These are phyloP conservation scores for Drosophila nebulosa DNA, from an alignment of 1,140 invertebrate species.

Conservation along the genomic window DNA sequence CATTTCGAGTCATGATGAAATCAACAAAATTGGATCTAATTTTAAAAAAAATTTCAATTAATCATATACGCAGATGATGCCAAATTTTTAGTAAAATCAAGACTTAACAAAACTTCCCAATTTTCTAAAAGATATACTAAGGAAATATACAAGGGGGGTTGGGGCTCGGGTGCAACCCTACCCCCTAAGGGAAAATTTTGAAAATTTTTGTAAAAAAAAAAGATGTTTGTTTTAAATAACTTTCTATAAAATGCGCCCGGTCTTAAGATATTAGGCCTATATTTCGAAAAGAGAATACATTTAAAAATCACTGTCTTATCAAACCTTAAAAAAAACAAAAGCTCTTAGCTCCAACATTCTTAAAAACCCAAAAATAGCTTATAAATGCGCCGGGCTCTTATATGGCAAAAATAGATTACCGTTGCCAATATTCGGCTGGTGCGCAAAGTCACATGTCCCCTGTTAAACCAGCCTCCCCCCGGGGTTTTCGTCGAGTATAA, in stretches of 20 bases:
- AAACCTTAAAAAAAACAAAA: no score
- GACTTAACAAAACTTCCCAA: no score
- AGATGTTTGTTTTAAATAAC: neutral
- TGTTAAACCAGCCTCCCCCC: neutral
- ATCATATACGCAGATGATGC: constrained; percentile 16
- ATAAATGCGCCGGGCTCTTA: neutral
- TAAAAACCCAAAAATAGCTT: neutral
- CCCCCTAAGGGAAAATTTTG: neutral
- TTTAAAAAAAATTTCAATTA: constrained; percentile 7
- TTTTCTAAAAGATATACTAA: neutral
- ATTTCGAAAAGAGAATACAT: constrained; percentile 6
- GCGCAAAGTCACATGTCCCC: neutral
- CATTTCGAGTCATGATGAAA: neutral
- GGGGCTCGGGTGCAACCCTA: neutral
- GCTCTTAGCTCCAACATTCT: neutral
- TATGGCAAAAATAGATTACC: neutral
- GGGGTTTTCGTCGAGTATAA: no score
- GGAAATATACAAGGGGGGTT: neutral
- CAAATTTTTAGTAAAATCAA: neutral
- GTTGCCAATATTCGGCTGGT: neutral
- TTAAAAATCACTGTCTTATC: no score
- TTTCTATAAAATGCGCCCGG: constrained; percentile 1
- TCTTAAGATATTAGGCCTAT: constrained; percentile 6
- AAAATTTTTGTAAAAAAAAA: constrained; percentile 6
- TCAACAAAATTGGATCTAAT: neutral